Evolutionary conservation across 2,888 invertebrate species (phyloP).

Genomic region (Sylvicola fuscatus): DNA sequence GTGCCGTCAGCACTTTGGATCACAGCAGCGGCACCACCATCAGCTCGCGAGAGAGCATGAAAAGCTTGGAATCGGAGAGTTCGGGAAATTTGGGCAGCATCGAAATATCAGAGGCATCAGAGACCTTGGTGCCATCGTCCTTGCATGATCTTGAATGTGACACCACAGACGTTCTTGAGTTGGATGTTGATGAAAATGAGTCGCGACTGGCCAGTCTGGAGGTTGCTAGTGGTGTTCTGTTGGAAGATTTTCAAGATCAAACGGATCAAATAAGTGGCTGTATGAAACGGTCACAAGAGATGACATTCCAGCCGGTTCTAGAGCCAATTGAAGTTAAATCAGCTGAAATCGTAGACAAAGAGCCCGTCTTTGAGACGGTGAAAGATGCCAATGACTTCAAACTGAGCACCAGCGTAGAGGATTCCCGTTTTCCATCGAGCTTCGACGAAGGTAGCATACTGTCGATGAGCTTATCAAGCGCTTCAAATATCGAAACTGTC

Average conservation of each 20-base stretch:
- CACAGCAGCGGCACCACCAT: slow-evolving; percentile 19
- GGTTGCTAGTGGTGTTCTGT: slow-evolving; percentile 33
- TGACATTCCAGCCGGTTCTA: slow-evolving; percentile 54
- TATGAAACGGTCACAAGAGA: slow-evolving; percentile 80
- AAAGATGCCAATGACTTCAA: slow-evolving; percentile 22
- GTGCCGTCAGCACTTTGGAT: slow-evolving; percentile 59
- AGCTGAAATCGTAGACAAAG: slow-evolving; percentile 19
- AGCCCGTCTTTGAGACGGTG: slow-evolving; percentile 20
- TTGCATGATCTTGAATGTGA: slow-evolving; percentile 21
- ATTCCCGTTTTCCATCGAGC: slow-evolving; percentile 31
- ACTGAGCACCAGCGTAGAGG: slow-evolving; percentile 30
- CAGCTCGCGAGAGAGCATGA: slow-evolving; percentile 81
- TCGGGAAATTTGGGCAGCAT: slow-evolving; percentile 76
- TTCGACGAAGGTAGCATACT: slow-evolving; percentile 32
- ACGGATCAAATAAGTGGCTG: slow-evolving; percentile 34
- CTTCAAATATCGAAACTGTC: slow-evolving; percentile 29
- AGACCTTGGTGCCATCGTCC: slow-evolving; percentile 80
- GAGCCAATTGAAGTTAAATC: slow-evolving; percentile 19
- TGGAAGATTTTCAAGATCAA: slow-evolving; percentile 31
- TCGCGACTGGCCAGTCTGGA: slow-evolving; percentile 16
- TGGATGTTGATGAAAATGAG: slow-evolving; percentile 12
- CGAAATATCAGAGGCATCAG: slow-evolving; percentile 80
- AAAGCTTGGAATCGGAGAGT: slow-evolving; percentile 72
- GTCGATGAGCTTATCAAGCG: slow-evolving; percentile 35
- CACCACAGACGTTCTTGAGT: slow-evolving; percentile 7